These are phyloP conservation scores for Notodonta ziczac DNA, from an alignment of 2,888 invertebrate genomes.

Conservation along the genomic window DNA sequence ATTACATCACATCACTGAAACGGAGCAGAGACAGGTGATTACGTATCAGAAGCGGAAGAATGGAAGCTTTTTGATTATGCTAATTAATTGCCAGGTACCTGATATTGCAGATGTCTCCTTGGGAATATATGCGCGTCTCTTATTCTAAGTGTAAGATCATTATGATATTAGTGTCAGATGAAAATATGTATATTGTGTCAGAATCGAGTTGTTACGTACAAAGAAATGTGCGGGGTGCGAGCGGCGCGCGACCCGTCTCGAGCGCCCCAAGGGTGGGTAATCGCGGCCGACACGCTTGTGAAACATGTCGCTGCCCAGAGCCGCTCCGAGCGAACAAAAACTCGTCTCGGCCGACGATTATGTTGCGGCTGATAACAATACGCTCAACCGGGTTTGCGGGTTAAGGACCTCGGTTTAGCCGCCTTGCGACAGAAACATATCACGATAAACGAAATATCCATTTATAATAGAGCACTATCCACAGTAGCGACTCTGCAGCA, in stretches of 20 bases:
- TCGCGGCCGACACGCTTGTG: slow-evolving; percentile 1
- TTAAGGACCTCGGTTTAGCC: slow-evolving; percentile 14
- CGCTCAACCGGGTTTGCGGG: slow-evolving; percentile 21
- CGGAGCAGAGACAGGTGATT: not conserved
- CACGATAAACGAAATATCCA: not conserved
- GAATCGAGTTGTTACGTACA: too few relatives aligned
- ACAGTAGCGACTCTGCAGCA: not conserved
- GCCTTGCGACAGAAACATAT: not conserved
- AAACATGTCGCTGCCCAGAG: not conserved
- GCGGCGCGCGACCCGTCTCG: not conserved
- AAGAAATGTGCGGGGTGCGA: too few relatives aligned
- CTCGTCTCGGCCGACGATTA: slow-evolving; percentile 4
- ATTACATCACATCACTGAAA: not conserved
- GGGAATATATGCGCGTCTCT: too few relatives aligned
- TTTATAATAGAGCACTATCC: not conserved
- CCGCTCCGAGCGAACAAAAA: not conserved
- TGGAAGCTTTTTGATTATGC: too few relatives aligned
- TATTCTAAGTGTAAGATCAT: too few relatives aligned
- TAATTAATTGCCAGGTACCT: too few relatives aligned
- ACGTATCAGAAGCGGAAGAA: not conserved
- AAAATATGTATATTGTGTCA: too few relatives aligned
- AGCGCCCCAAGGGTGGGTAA: not conserved
- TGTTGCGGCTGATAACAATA: slow-evolving; percentile 17
- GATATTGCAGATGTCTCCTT: too few relatives aligned
- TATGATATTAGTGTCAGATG: too few relatives aligned